phyloP scores from a whole-genome alignment of 2,888 invertebrate species.

The Hartigia nigra region DNA sequence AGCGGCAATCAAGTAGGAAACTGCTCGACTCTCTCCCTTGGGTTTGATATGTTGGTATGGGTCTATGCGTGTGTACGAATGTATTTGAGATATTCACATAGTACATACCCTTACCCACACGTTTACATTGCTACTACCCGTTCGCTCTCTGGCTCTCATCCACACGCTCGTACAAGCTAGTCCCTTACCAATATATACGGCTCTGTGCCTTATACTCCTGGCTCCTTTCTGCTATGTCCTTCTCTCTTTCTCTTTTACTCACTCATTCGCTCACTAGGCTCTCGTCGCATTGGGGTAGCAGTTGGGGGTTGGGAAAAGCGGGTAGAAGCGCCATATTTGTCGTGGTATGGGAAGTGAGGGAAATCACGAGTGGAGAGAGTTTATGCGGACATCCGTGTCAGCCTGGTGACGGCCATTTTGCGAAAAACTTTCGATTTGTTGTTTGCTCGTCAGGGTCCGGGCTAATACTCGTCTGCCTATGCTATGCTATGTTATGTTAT shows the following conservation, averaged over 20 bases:
- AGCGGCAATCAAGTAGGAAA: slow-evolving; percentile 67
- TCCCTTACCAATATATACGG: neutral
- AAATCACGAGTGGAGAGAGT: slow-evolving; percentile 63
- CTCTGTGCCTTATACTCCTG: slow-evolving; percentile 35
- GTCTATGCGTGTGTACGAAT: neutral
- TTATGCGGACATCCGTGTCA: slow-evolving; percentile 64
- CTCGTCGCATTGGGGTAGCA: slow-evolving; percentile 17
- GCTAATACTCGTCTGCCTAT: slow-evolving; percentile 60
- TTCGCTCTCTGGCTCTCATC: slow-evolving; percentile 17
- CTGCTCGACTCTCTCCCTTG: slow-evolving; percentile 53
- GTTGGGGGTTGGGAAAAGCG: slow-evolving; percentile 57
- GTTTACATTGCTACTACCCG: slow-evolving; percentile 12
- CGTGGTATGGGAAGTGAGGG: slow-evolving; percentile 62
- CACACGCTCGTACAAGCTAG: slow-evolving; percentile 3
- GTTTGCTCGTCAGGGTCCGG: slow-evolving; percentile 45
- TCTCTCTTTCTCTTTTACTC: slow-evolving; percentile 35
- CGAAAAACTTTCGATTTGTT: slow-evolving; percentile 64
- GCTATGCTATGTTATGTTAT: slow-evolving; percentile 49
- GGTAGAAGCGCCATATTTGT: slow-evolving; percentile 65
- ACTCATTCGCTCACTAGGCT: slow-evolving; percentile 19
- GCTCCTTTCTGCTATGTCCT: slow-evolving; percentile 20
- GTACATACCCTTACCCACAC: slow-evolving; percentile 16
- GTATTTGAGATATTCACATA: slow-evolving; percentile 60
- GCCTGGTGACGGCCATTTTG: slow-evolving; percentile 65
- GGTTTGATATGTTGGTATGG: slow-evolving; percentile 54